A percentile compares a stretch with the other conserved stretches of the same genome.
These are phyloP conservation scores for Ctenoplectra terminalis DNA, from an alignment of 1,140 invertebrate species.

Conservation along the genomic window DNA sequence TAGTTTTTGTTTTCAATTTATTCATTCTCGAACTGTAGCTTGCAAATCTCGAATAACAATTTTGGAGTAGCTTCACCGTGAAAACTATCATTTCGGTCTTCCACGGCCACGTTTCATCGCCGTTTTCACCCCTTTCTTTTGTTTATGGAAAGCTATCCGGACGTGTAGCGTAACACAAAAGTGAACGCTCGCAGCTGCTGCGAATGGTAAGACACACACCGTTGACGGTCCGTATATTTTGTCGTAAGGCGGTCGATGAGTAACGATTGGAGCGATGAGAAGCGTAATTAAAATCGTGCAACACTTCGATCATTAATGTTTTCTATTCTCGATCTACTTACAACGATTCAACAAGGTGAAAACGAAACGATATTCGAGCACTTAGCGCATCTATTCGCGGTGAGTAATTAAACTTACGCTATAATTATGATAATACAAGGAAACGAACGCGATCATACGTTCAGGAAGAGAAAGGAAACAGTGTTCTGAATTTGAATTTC, in stretches of 20 bases:
- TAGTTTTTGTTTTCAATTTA: too few species aligned
- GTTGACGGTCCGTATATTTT: conserved; percentile 44
- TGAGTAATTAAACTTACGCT: not conserved
- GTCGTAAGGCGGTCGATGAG: not conserved
- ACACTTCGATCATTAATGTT: not conserved
- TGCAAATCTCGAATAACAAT: not conserved
- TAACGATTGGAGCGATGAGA: not conserved
- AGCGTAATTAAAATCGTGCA: not conserved
- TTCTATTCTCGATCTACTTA: not conserved
- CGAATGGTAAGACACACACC: conserved; percentile 11
- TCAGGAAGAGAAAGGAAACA: not conserved
- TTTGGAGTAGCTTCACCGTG: not conserved
- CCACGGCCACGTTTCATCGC: conserved; percentile 2
- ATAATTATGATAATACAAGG: not conserved
- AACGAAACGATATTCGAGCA: too few species aligned
- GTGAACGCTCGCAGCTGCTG: conserved; percentile 38
- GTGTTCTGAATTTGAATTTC: not conserved
- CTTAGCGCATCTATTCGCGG: not conserved
- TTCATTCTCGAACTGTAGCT: not conserved
- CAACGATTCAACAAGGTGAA: too few species aligned
- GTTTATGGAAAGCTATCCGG: not conserved
- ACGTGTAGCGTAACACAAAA: conserved; percentile 14
- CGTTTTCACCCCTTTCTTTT: conserved; percentile 1
- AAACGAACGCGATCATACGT: not conserved
- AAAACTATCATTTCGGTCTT: not conserved